A percentile compares a stretch with the other conserved stretches of the same genome.
Conservation (phyloP, 2,888 invertebrate genomes). For the Boloria selene region DNA sequence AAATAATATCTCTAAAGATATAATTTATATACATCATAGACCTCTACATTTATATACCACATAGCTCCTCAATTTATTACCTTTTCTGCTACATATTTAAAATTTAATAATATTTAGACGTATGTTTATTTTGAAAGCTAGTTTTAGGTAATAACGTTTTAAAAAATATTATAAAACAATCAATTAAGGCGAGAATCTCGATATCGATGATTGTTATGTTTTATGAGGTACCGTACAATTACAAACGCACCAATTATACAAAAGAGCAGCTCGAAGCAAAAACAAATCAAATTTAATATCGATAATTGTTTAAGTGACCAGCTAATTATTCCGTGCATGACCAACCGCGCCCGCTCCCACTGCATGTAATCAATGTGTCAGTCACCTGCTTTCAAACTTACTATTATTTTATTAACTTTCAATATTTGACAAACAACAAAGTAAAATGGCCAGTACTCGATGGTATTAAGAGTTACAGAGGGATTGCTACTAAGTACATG, state of each 20-base stretch:
- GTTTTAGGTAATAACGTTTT: no score
- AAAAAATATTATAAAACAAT: no score
- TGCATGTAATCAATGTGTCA: slow-evolving; percentile 34
- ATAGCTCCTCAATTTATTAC: no score
- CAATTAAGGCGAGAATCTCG: no score
- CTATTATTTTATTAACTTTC: slow-evolving; percentile 26
- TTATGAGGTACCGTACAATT: neutral
- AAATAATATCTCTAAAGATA: no score
- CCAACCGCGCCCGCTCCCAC: slow-evolving; percentile 2
- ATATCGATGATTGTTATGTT: no score
- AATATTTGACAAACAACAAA: neutral
- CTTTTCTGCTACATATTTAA: no score
- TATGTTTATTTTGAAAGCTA: no score
- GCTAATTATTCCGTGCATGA: slow-evolving; percentile 23
- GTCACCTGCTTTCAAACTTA: slow-evolving; percentile 23
- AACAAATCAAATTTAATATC: slow-evolving; percentile 15
- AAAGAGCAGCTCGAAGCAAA: slow-evolving; percentile 1
- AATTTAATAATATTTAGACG: no score
- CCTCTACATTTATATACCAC: no score
- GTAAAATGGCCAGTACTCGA: neutral
- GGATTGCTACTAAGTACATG: neutral
- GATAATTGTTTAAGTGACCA: slow-evolving; percentile 23
- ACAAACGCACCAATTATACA: neutral
- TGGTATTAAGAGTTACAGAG: neutral
- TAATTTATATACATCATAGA: no score